Conservation (phyloP, 2,888 invertebrate species). For the Loripinus fragilis region DNA sequence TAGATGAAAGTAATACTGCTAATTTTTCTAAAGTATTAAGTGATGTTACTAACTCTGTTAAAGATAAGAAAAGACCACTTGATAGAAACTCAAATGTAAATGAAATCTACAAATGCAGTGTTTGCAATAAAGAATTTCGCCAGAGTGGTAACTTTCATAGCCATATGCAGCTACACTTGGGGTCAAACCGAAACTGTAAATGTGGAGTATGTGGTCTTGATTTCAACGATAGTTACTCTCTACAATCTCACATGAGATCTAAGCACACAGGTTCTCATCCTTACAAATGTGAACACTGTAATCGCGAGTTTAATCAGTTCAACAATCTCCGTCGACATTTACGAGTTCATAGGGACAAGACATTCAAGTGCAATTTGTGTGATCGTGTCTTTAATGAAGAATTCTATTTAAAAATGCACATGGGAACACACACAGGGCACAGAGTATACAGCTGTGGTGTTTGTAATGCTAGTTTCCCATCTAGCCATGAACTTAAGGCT, state of each 20-base stretch:
- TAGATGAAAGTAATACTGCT: not conserved
- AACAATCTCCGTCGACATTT: constrained; percentile 62
- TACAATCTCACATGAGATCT: constrained; percentile 59
- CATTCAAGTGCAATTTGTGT: constrained; percentile 63
- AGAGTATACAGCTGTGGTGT: constrained; percentile 67
- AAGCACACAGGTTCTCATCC: constrained; percentile 60
- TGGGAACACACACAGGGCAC: constrained; percentile 67
- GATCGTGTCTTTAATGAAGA: constrained; percentile 65
- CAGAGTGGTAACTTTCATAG: constrained; percentile 55
- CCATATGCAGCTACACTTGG: constrained; percentile 53
- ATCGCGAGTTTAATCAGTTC: constrained; percentile 62
- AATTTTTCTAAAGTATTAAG: not conserved
- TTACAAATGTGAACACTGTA: constrained; percentile 66
- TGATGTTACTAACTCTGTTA: not conserved
- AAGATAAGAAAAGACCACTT: not conserved
- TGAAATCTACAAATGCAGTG: constrained; percentile 45
- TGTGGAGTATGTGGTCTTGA: constrained; percentile 59
- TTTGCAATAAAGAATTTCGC: constrained; percentile 49
- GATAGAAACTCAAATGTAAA: not conserved
- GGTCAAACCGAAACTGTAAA: constrained; percentile 32
- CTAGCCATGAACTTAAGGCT: constrained; percentile 62
- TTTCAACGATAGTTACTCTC: constrained; percentile 48
- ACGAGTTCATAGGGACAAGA: constrained; percentile 61
- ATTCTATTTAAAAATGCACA: constrained; percentile 67
- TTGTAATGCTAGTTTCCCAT: constrained; percentile 56